Base-by-base conservation (phyloP, 2,113 vertebrate species). In the Larimichthys crocea region DNA sequence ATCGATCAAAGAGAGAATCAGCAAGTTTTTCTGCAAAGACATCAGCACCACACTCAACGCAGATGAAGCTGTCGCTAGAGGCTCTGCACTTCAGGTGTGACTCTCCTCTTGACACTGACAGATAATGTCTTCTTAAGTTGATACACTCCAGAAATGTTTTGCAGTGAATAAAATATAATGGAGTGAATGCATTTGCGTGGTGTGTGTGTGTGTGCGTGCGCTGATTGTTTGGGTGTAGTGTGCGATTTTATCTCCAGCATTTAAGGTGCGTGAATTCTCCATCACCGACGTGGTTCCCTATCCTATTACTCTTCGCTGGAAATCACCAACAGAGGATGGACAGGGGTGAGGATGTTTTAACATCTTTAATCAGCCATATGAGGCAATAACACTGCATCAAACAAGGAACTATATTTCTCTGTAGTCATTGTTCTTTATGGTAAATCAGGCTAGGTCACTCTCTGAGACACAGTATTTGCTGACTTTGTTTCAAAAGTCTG, bases 181-280 rank as follows among this genome's bases (percentile, higher is more conserved):
- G 0, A 11, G 15, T 62, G 24, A 20, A 60, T 65, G 2, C 65
- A 0, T 70, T 53, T 84, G 49, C 83, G 31, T 83, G 67, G 24
- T 76, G 62, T 82, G 55, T 74, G 61, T 42, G 31, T 35, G 24
- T 76, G 62, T 81, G 55, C 71, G 61, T 42, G 74, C 61, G 56
- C 5, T 69, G 22, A 22, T 55, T 61, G 26, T 66, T 74, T 55
- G 77, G 77, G 83, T 94, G 78, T 90, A 99, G 98, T 99, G 97
- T 89, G 98, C 98, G 55, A 99, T 99, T 93, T 95, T 99, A 83
- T 99, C 98, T 55, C 98, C 98, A 88, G 98, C 97, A 31, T 99
- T 98, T 91, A 99, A 99, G 89, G 97, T 99, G 63, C 96, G 98
- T 52, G 98, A 99, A 83, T 99, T 99, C 94, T 99, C 97, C 74